Conservation (phyloP, 2,113 vertebrate genomes). For the Daubentonia madagascariensis region DNA sequence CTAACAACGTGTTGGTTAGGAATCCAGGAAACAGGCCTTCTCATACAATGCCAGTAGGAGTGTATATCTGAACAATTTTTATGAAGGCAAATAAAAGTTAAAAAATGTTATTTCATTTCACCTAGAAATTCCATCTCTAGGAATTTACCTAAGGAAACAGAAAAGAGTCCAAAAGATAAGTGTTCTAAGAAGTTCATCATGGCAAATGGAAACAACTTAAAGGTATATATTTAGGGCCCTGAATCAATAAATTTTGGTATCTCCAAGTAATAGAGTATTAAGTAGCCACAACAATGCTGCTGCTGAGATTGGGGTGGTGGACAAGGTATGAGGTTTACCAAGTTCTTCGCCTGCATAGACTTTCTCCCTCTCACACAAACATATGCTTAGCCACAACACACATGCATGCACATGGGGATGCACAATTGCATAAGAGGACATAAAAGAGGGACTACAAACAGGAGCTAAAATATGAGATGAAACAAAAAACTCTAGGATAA, state of each 20-base stretch:
- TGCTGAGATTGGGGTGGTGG: neutral
- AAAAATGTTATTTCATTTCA: neutral
- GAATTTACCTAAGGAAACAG: neutral
- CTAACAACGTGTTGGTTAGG: neutral
- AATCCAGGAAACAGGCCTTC: neutral
- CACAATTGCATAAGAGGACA: neutral
- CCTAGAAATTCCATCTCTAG: neutral
- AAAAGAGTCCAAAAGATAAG: neutral
- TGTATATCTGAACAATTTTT: neutral
- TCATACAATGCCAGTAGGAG: neutral
- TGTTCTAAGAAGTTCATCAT: neutral
- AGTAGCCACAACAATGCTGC: neutral
- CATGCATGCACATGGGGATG: neutral
- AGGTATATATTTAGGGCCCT: neutral
- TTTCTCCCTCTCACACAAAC: neutral
- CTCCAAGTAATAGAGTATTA: neutral
- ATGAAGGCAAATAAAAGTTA: neutral
- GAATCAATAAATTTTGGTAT: neutral
- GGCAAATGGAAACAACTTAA: neutral
- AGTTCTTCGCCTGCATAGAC: neutral
- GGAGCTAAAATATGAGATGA: neutral
- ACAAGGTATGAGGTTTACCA: neutral
- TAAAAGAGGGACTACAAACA: neutral
- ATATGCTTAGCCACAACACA: neutral
- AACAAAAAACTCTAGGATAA: neutral